These are phyloP conservation scores for Prunella strophiata DNA, from an alignment of 2,797 vertebrate species.

Conservation along the genomic window DNA sequence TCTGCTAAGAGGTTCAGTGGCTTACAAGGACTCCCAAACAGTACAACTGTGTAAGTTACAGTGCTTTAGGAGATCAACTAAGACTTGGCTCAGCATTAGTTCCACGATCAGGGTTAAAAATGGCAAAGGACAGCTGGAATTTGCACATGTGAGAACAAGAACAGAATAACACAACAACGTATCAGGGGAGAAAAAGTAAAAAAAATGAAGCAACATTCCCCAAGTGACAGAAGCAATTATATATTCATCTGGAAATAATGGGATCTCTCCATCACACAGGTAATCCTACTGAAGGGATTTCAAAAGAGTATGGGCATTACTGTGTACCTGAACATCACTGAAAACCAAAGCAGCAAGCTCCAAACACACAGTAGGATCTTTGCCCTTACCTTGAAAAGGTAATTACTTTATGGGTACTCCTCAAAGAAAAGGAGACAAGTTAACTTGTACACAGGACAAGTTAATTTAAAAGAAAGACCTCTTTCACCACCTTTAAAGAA, in stretches of 20 bases:
- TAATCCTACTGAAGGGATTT: neutral
- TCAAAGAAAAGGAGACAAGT: neutral
- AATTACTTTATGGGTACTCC: neutral
- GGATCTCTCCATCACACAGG: neutral
- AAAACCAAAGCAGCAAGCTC: neutral
- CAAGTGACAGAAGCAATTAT: neutral
- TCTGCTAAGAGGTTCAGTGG: neutral
- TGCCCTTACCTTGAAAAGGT: neutral
- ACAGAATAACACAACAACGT: neutral
- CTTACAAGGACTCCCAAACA: neutral
- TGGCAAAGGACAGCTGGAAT: neutral
- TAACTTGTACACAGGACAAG: neutral
- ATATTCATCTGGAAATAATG: neutral
- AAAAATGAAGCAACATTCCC: neutral
- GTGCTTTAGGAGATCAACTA: neutral
- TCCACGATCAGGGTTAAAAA: neutral
- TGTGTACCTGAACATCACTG: fast-evolving
- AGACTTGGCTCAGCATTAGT: neutral
- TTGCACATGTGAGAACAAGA: neutral
- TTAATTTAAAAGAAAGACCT: neutral
- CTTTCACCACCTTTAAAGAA: neutral
- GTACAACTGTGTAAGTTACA: neutral
- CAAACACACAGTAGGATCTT: neutral
- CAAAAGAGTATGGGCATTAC: neutral
- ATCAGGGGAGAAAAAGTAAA: neutral